Percentiles rank a stretch among this genome's conserved stretches.
These are phyloP conservation scores for Hipposideros armiger DNA, from an alignment of 2,113 vertebrate species.

Conservation along the genomic window DNA sequence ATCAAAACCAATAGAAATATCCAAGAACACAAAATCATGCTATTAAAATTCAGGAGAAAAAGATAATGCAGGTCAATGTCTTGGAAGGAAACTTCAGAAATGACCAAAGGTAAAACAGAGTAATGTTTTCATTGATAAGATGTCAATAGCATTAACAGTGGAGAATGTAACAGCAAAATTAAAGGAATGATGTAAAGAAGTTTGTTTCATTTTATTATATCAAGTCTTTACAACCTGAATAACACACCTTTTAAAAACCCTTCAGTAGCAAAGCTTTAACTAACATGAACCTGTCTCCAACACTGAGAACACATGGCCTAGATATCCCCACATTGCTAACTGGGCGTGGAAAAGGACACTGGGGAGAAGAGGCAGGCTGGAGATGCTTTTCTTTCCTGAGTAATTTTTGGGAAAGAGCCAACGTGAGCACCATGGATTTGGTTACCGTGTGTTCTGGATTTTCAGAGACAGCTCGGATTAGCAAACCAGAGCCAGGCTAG, in stretches of 20 bases:
- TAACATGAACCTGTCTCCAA: background rate
- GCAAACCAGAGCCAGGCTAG: background rate
- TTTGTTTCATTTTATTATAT: background rate
- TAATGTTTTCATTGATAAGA: conserved; percentile 27
- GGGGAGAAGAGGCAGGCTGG: background rate
- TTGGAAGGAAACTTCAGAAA: conserved; percentile 53
- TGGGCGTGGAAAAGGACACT: background rate
- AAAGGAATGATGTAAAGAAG: background rate
- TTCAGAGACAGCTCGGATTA: conserved; percentile 32
- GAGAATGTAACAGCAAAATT: background rate
- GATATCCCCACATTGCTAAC: background rate
- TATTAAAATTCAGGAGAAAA: conserved; percentile 77
- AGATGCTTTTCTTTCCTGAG: conserved; percentile 21
- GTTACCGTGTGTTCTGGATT: background rate
- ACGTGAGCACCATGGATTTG: background rate
- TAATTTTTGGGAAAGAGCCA: background rate
- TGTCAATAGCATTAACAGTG: background rate
- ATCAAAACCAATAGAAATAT: conserved; percentile 87
- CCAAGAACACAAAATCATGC: conserved; percentile 92
- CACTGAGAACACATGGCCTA: background rate
- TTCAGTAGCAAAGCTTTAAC: background rate
- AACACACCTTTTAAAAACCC: background rate
- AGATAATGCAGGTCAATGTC: conserved; percentile 52
- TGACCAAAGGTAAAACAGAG: background rate
- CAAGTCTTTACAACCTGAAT: conserved; percentile 35